phyloP scores from a whole-genome alignment of 2,797 vertebrate species.

The Morus bassanus region DNA sequence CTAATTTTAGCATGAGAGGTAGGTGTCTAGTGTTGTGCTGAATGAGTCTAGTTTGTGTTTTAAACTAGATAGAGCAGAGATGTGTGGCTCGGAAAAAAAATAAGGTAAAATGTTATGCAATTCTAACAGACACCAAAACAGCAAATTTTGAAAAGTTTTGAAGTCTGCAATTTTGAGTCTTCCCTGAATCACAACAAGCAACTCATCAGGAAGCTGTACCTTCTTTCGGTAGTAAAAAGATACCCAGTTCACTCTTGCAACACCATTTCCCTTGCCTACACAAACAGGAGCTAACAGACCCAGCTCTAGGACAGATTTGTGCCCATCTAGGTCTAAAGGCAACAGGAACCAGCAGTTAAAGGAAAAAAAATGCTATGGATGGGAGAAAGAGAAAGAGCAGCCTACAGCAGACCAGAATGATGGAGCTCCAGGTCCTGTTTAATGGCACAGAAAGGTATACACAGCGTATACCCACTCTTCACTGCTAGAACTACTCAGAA shows the following conservation, averaged over 20 bases:
- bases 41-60: neutral
- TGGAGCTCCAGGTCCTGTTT: neutral
- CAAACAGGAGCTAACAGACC: neutral
- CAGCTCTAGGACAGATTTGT: neutral
- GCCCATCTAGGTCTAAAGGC: neutral
- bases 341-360: neutral
- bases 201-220: neutral
- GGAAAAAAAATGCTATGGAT: neutral
- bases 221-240: neutral
- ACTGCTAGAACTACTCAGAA: neutral
- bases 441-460: neutral
- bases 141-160: neutral
- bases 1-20: neutral
- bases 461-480: accelerated
- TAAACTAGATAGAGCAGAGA: neutral
- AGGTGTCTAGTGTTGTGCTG: neutral
- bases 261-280: neutral
- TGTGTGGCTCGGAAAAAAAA: neutral
- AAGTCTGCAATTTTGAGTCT: neutral
- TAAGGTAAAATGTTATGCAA: neutral
- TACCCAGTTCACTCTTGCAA: neutral
- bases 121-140: neutral
- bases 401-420: neutral
- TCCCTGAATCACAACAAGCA: neutral
- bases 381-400: neutral